These are phyloP conservation scores for Acleris emargana DNA, from an alignment of 2,888 invertebrate genomes.

Conservation along the genomic window DNA sequence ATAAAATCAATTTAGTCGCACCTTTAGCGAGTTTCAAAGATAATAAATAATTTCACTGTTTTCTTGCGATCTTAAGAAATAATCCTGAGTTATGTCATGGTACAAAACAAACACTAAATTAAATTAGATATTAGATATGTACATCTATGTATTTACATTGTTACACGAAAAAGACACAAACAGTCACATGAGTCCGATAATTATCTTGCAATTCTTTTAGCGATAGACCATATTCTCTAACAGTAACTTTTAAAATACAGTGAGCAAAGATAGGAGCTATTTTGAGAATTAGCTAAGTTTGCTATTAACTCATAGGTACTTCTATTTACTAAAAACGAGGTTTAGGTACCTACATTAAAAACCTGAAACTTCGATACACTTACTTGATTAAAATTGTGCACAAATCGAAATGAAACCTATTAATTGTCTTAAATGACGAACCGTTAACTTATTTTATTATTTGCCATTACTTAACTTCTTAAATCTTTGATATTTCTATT, in stretches of 20 bases:
- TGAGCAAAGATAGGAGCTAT: neutral
- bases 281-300: neutral
- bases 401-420: too few relatives aligned
- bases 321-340: too few relatives aligned
- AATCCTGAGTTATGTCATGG: conserved; percentile 2
- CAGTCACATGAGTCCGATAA: neutral
- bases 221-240: neutral
- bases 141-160: conserved; percentile 31
- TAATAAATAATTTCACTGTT: neutral
- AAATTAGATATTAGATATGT: conserved; percentile 23
- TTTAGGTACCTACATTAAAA: too few relatives aligned
- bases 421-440: too few relatives aligned
- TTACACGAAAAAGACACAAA: conserved; percentile 7
- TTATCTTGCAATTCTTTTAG: neutral
- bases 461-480: neutral
- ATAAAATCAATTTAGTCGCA: too few relatives aligned
- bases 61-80: neutral
- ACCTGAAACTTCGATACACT: too few relatives aligned
- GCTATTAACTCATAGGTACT: neutral
- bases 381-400: too few relatives aligned
- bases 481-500: neutral
- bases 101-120: conserved; percentile 12
- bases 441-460: too few relatives aligned
- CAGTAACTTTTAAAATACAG: conserved; percentile 1
- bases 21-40: neutral